phyloP scores from a whole-genome alignment of 2,797 vertebrate genomes.

The Pyrocephalus nanus region DNA sequence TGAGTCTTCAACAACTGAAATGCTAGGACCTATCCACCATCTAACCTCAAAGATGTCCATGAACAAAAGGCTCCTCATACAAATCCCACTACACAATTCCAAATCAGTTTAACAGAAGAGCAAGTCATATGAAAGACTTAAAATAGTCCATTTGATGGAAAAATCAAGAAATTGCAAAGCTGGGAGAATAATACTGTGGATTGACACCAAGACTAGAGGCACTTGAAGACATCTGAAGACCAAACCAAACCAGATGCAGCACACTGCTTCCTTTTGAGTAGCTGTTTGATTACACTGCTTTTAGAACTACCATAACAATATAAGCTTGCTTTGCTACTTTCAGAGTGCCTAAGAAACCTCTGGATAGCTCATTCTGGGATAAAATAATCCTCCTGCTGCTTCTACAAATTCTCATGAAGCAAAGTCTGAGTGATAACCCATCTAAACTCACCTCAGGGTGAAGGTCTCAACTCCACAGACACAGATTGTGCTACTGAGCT shows the following conservation, averaged over 20 bases:
- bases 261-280: neutral
- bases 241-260: neutral
- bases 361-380: neutral
- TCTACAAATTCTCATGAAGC: neutral
- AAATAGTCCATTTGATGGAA: neutral
- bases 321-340: neutral
- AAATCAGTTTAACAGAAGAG: neutral
- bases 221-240: neutral
- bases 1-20: neutral
- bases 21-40: neutral
- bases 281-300: neutral
- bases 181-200: neutral
- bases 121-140: neutral
- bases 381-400: neutral
- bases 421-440: neutral
- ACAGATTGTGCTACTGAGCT: neutral
- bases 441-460: neutral
- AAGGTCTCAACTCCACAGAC: neutral
- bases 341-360: neutral
- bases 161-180: neutral
- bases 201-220: neutral
- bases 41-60: neutral
- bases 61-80: neutral
- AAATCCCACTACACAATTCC: accelerated
- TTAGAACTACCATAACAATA: neutral